phyloP scores from a whole-genome alignment of 2,113 vertebrate genomes.

The Zootoca vivipara region DNA sequence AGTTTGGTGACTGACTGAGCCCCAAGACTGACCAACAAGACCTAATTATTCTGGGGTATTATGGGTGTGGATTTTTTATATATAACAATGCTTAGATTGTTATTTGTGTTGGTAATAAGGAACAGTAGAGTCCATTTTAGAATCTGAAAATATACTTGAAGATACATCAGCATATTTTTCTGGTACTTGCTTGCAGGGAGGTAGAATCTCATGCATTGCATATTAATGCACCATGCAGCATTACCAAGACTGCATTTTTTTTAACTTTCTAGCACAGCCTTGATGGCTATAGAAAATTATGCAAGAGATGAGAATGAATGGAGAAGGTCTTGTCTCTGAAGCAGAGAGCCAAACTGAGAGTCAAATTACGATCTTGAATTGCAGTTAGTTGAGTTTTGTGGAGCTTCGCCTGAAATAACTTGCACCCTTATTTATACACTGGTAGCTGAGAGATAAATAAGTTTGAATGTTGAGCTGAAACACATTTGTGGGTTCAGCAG shows the following conservation, averaged over 20 bases:
- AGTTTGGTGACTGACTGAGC: conserved; percentile 57
- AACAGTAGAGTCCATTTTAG: conserved; percentile 69
- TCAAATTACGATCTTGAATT: conserved; percentile 46
- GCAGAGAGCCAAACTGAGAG: conserved; percentile 33
- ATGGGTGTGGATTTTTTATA: conserved; percentile 49
- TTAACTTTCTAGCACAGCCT: conserved; percentile 15
- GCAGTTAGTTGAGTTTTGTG: conserved; percentile 50
- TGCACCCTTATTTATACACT: conserved; percentile 47
- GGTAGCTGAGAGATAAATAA: conserved; percentile 50
- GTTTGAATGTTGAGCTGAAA: conserved; percentile 63
- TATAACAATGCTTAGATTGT: conserved; percentile 61
- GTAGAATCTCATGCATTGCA: conserved; percentile 67
- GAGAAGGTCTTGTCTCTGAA: not conserved
- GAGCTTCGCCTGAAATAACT: conserved; percentile 57
- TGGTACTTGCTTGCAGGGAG: conserved; percentile 73
- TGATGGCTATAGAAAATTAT: not conserved
- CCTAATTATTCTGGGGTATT: conserved; percentile 54
- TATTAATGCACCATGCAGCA: conserved; percentile 59
- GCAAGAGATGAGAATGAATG: conserved; percentile 30
- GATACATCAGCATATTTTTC: conserved; percentile 70
- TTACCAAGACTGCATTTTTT: conserved; percentile 51
- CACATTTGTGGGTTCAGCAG: conserved; percentile 43
- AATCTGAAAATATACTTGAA: conserved; percentile 72
- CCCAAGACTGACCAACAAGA: conserved; percentile 57
- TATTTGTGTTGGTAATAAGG: conserved; percentile 75